Evolutionary conservation across 1,140 invertebrate species (phyloP), one percentile per base, ranked within the genome.

Genomic region (Dendroctonus ponderosae): DNA sequence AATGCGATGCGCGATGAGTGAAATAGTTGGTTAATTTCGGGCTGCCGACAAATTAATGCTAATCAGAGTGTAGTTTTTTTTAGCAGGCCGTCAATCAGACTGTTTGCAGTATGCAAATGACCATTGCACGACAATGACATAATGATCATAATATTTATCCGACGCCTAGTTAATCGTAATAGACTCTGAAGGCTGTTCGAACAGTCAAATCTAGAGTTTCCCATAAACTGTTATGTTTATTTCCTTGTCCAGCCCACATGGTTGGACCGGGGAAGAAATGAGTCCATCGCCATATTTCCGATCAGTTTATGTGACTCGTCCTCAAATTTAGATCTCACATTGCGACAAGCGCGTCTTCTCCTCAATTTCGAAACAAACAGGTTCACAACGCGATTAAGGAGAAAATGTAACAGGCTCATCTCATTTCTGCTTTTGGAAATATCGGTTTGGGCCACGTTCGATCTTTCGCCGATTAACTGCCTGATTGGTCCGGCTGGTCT

Each of bases 361-460:
- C 49, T 62, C 52, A 64, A 64, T 64, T 64, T 54, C 62, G 62
- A 64, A 64, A 64, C 52, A 57, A 64, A 57, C 62, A 58, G 62
- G 62, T 64, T 58, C 54, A 50, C 42, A 44, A 57, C 43, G 41
- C n/a, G 43, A 64, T 64, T 64, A 57, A 64, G 40, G 37, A 60
- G 52, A 63, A 63, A 64, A 64, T 50, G 52, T 43, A 64, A 64
- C 62, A 26, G 62, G 52, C 62, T 57, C 62, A 57, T 56, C 51
- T 56, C 43, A 58, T 62, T 62, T 43, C 49, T 62, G 7, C 49
- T 52, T 62, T 62, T 42, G 60, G 50, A 52, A 62, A 62, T 62
- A 62, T 62, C 60, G 50, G 50, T 52, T 51, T 41, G 7, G 48
- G 39, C 26, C 49, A 38, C 53, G 14, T 51, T 51, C 41, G 9